phyloP scores from a whole-genome alignment of 2,888 invertebrate genomes.

The Lypha dubia region DNA sequence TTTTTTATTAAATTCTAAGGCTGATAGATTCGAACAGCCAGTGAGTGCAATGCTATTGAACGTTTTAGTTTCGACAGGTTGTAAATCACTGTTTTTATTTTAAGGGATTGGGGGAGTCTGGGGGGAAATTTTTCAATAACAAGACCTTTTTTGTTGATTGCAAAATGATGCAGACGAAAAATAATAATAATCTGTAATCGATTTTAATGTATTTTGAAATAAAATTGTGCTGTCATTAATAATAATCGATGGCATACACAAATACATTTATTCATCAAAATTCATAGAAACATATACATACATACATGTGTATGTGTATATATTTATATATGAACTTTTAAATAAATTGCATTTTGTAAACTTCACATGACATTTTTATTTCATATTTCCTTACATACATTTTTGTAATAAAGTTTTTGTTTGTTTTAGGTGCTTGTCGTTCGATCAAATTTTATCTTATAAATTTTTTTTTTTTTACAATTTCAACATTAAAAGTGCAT shows the following conservation, averaged over 20 bases:
- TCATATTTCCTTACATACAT: neutral
- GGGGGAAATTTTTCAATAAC: neutral
- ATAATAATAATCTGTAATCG: no score
- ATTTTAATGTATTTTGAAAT: no score
- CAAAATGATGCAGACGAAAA: no score
- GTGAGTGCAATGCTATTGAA: neutral
- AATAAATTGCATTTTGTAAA: no score
- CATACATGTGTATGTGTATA: no score
- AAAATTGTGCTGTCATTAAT: neutral
- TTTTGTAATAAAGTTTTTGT: slow-evolving; percentile 22
- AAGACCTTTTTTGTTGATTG: neutral
- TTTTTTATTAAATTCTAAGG: neutral
- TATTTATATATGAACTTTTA: no score
- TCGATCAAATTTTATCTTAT: slow-evolving; percentile 14
- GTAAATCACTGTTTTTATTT: no score
- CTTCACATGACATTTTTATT: neutral
- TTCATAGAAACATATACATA: no score
- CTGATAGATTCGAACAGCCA: neutral
- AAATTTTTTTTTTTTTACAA: slow-evolving; percentile 22
- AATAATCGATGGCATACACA: neutral
- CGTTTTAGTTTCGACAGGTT: no score
- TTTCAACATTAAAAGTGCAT: slow-evolving; percentile 68
- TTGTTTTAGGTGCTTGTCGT: slow-evolving; percentile 18
- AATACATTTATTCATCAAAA: neutral
- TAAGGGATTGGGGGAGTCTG: no score